A percentile compares a stretch with the other conserved stretches of the same genome.
Conservation (phyloP, 2,888 invertebrate species). For the Danaus chrysippus region DNA sequence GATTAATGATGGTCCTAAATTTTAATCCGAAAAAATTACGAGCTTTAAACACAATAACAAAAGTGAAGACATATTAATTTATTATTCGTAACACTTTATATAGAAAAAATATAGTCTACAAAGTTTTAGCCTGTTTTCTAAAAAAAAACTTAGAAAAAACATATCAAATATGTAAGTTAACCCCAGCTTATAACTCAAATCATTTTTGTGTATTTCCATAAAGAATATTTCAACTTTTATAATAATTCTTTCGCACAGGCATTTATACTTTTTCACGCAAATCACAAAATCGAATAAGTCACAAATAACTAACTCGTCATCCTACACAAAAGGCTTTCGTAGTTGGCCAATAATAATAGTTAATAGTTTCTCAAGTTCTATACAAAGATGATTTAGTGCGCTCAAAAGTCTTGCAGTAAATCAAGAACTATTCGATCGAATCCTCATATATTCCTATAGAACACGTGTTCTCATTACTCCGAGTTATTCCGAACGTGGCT, state of each 20-base stretch:
- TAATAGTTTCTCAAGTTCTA: slow-evolving; percentile 76
- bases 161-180: background rate
- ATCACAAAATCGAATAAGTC: slow-evolving; percentile 54
- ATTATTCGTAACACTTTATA: slow-evolving; percentile 13
- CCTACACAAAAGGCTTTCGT: slow-evolving; percentile 60
- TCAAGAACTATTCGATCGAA: slow-evolving; percentile 62
- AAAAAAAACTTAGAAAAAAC: background rate
- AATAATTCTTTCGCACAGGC: slow-evolving; percentile 5
- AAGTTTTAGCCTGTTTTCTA: no score
- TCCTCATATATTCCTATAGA: slow-evolving; percentile 52
- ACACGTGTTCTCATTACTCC: slow-evolving; percentile 74
- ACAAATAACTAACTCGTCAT: slow-evolving; percentile 53
- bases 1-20: slow-evolving; percentile 55
- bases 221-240: slow-evolving; percentile 5
- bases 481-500: slow-evolving; percentile 62
- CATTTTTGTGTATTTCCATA: slow-evolving; percentile 2
- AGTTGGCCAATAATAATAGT: slow-evolving; percentile 73
- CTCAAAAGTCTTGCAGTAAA: slow-evolving; percentile 74
- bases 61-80: slow-evolving; percentile 50
- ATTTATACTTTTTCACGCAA: slow-evolving; percentile 57
- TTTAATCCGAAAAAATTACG: slow-evolving; percentile 42
- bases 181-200: background rate
- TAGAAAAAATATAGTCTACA: no score
- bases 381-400: slow-evolving; percentile 73
- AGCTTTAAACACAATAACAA: slow-evolving; percentile 36